Percentiles rank a stretch among this genome's conserved stretches.
Evolutionary conservation across 2,797 vertebrate genomes (phyloP).

Genomic region (Alfaro cultratus): DNA sequence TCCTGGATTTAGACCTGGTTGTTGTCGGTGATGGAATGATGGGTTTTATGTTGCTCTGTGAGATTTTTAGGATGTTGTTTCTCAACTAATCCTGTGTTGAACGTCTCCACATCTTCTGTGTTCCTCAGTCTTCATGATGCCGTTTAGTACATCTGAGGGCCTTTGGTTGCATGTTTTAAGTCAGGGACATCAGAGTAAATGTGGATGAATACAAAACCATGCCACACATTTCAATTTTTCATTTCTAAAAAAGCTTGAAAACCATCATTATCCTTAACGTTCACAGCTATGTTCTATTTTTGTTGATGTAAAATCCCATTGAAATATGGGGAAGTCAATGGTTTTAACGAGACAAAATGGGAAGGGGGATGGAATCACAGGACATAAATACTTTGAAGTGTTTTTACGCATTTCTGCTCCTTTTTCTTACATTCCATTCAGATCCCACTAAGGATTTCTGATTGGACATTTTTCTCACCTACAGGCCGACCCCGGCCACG

Average conservation of each 20-base stretch:
- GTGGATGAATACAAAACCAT: background rate
- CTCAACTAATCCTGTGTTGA: background rate
- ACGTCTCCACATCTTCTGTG: background rate
- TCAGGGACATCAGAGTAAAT: background rate
- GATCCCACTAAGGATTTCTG: background rate
- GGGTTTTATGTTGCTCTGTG: background rate
- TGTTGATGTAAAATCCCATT: background rate
- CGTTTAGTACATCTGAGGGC: background rate
- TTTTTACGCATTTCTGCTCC: background rate
- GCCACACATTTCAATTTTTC: background rate
- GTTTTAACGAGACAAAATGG: background rate
- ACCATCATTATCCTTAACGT: background rate
- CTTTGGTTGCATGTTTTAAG: background rate
- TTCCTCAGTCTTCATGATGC: background rate
- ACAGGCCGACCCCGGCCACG: too few species aligned
- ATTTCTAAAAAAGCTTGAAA: background rate
- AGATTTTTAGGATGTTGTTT: background rate
- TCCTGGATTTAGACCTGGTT: background rate
- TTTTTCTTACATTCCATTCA: background rate
- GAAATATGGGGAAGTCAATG: background rate
- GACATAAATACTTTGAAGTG: background rate
- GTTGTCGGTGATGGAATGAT: background rate
- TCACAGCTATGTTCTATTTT: background rate
- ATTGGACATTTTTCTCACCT: background rate
- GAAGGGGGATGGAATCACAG: background rate